Conservation (phyloP, 2,113 vertebrate genomes). For the Athene noctua region DNA sequence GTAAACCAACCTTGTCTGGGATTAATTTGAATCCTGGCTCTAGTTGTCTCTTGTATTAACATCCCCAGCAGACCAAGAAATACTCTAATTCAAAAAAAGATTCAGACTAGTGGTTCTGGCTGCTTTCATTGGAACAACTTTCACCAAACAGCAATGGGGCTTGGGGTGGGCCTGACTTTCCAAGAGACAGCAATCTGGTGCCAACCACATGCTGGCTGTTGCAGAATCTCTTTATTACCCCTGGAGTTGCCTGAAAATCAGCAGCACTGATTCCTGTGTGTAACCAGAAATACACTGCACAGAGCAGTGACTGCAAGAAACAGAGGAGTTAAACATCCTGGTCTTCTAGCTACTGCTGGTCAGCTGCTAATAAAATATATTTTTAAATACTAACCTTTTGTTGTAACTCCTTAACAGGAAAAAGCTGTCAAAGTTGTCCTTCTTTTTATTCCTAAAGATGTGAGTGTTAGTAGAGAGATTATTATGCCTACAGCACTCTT, state of each 20-base stretch:
- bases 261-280: neutral
- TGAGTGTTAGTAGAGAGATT: neutral
- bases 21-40: slow-evolving; percentile 2
- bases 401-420: neutral
- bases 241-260: neutral
- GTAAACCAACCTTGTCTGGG: neutral
- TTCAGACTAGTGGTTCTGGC: neutral
- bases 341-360: neutral
- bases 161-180: neutral
- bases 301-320: neutral
- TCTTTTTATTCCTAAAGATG: neutral
- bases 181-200: neutral
- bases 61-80: neutral
- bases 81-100: neutral
- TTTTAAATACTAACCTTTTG: neutral
- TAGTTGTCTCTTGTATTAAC: neutral
- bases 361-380: neutral
- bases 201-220: neutral
- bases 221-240: neutral
- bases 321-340: neutral
- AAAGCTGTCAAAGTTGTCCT: neutral
- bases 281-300: neutral
- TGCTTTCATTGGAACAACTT: neutral
- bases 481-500: neutral
- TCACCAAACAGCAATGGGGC: neutral